Evolutionary conservation across 1,140 invertebrate species (phyloP).

Genomic region (Sycophila sp.): DNA sequence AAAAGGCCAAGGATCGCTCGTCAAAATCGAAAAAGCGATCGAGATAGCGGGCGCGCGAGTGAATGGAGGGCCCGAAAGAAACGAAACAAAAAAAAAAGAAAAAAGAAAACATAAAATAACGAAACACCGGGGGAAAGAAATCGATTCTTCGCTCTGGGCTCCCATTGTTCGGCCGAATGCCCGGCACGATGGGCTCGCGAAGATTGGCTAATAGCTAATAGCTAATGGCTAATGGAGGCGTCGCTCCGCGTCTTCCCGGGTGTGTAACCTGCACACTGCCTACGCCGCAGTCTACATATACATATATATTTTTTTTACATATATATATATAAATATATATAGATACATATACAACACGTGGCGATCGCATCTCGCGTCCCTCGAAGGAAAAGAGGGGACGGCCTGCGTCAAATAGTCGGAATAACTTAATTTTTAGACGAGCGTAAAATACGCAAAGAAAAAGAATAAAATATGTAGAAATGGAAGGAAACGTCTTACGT

Average conservation of each 20-base stretch:
- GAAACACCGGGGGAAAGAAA: conserved; percentile 17
- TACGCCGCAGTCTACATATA: no score
- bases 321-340: no score
- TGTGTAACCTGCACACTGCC: no score
- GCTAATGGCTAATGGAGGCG: conserved; percentile 53
- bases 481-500: no score
- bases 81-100: background rate
- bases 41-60: no score
- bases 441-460: no score
- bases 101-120: no score
- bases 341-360: background rate
- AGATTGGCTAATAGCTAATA: conserved; percentile 46
- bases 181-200: conserved; percentile 44
- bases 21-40: background rate
- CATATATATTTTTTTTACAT: no score
- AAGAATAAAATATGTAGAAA: no score
- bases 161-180: conserved; percentile 5
- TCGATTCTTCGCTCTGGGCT: background rate
- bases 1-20: background rate
- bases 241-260: conserved; percentile 4
- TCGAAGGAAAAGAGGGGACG: background rate
- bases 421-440: conserved; percentile 6
- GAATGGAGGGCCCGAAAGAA: no score
- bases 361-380: background rate
- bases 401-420: background rate